These are phyloP conservation scores for Agrochola lychnidis DNA, from an alignment of 2,888 invertebrate genomes.

Conservation along the genomic window DNA sequence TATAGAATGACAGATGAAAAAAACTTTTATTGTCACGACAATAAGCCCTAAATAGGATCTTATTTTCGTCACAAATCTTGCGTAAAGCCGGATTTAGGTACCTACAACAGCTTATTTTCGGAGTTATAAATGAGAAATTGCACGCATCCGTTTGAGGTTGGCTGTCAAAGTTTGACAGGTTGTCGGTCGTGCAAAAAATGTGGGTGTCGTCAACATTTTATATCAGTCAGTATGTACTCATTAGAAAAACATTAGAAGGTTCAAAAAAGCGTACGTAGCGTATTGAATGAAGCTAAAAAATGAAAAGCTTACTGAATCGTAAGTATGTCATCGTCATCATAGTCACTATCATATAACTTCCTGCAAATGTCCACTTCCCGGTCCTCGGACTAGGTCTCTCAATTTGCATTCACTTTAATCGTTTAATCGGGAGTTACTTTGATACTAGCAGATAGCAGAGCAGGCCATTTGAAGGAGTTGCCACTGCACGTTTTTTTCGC, in stretches of 20 bases:
- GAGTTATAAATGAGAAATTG: slow-evolving; percentile 71
- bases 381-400: neutral
- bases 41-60: slow-evolving; percentile 61
- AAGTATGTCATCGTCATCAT: neutral
- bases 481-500: neutral
- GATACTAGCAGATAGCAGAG: too few species aligned
- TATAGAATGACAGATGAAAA: slow-evolving; percentile 62
- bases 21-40: slow-evolving; percentile 56
- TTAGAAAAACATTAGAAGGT: neutral
- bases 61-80: slow-evolving; percentile 69
- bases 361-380: neutral
- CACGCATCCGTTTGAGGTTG: slow-evolving; percentile 71
- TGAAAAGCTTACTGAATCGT: too few species aligned
- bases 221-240: neutral
- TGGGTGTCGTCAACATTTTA: slow-evolving; percentile 55
- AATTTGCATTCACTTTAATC: neutral
- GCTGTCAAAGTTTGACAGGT: slow-evolving; percentile 71
- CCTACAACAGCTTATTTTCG: slow-evolving; percentile 73
- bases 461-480: neutral
- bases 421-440: too few species aligned
- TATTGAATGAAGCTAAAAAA: neutral
- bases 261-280: neutral
- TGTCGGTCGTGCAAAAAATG: slow-evolving; percentile 68
- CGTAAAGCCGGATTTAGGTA: slow-evolving; percentile 70
- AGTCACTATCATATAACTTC: neutral